These are phyloP conservation scores for Octodon degus DNA, from an alignment of 2,113 vertebrate genomes.

Conservation along the genomic window DNA sequence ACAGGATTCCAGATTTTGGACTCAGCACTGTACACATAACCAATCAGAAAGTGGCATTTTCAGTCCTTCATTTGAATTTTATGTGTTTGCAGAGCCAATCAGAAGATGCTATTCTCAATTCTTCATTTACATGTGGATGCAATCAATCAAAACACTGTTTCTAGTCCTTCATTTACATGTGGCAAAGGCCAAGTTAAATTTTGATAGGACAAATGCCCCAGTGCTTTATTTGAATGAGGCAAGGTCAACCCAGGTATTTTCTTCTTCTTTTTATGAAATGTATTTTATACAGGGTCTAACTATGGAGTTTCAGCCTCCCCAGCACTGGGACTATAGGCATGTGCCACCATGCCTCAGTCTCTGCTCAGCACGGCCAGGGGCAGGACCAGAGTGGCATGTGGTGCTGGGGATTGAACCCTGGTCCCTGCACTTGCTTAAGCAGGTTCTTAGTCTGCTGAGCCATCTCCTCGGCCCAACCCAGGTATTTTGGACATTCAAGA, in stretches of 20 bases:
- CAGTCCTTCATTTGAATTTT: background rate
- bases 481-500: background rate
- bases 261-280: too few species aligned
- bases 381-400: too few species aligned
- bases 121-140: background rate
- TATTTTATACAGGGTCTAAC: too few species aligned
- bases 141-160: background rate
- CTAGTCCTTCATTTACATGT: background rate
- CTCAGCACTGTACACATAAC: background rate
- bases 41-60: background rate
- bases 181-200: background rate
- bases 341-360: too few species aligned
- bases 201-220: background rate
- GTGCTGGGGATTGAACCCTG: too few species aligned
- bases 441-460: too few species aligned
- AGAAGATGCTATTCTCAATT: background rate
- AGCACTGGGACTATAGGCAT: too few species aligned
- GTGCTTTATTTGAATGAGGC: background rate
- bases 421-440: too few species aligned
- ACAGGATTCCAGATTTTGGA: background rate
- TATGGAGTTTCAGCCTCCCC: too few species aligned
- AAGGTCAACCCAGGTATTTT: background rate
- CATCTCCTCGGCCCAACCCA: background rate
- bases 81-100: background rate
- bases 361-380: too few species aligned